phyloP scores from a whole-genome alignment of 1,140 invertebrate genomes.

The Rhopalosiphum maidis region DNA sequence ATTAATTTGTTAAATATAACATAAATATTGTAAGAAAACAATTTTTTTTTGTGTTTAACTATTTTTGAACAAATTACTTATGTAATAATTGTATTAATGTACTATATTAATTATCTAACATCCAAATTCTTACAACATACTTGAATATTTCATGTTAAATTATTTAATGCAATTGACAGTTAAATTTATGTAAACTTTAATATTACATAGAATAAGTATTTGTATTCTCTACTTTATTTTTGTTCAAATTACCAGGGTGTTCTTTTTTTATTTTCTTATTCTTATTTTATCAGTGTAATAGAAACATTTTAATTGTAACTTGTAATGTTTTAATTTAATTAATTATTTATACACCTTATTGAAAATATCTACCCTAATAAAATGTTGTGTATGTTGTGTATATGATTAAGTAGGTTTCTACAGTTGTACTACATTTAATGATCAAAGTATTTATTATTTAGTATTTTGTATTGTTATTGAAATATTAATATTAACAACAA shows the following conservation, averaged over 20 bases:
- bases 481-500: not conserved
- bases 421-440: not conserved
- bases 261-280: slow-evolving; percentile 23
- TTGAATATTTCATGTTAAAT: not conserved
- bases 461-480: not conserved
- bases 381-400: not conserved
- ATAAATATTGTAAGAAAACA: not conserved
- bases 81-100: too few relatives aligned
- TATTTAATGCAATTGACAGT: not conserved
- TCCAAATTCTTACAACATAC: not conserved
- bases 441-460: not conserved
- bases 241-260: not conserved
- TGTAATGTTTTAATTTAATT: not conserved
- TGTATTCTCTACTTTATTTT: not conserved
- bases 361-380: not conserved
- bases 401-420: not conserved
- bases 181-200: not conserved
- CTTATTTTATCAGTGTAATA: not conserved
- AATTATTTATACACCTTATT: not conserved
- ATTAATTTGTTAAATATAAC: not conserved
- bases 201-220: not conserved
- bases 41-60: not conserved
- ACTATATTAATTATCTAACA: not conserved
- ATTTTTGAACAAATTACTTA: not conserved
- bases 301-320: not conserved